Percentiles rank a stretch among this genome's conserved stretches.
phyloP scores from a whole-genome alignment of 2,113 vertebrate genomes.

The Actenoides lindsayi region DNA sequence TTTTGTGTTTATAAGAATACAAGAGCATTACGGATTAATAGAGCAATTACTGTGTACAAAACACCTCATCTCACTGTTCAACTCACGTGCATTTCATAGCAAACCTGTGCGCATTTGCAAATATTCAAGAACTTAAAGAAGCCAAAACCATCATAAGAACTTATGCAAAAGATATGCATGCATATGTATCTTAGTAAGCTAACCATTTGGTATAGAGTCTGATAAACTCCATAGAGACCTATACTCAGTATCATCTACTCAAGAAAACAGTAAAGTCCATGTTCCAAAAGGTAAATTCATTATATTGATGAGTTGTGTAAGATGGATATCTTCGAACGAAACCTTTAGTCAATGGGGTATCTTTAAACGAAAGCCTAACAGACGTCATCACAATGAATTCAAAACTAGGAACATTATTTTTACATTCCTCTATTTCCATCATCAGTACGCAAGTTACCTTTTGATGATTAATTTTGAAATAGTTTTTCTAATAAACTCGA shows the following conservation, averaged over 20 bases:
- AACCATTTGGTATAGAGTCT: background rate
- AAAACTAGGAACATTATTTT: background rate
- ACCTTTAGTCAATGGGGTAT: background rate
- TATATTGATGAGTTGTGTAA: background rate
- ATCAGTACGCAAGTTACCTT: constrained; percentile 35
- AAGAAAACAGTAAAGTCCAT: constrained; percentile 5
- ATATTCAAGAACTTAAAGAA: background rate
- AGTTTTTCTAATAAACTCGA: constrained; percentile 52
- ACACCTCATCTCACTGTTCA: background rate
- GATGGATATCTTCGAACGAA: background rate
- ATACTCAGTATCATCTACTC: background rate
- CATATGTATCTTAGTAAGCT: background rate
- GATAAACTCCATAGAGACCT: constrained; percentile 24
- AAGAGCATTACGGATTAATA: background rate
- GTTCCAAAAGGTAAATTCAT: constrained; percentile 20
- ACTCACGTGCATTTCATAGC: background rate
- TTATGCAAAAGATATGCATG: background rate
- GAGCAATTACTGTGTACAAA: background rate
- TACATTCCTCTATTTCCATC: constrained; percentile 3
- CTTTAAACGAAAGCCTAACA: constrained; percentile 7
- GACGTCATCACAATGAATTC: background rate
- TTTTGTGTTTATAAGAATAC: background rate
- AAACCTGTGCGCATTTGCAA: background rate
- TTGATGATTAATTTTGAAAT: constrained; percentile 47
- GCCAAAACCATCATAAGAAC: background rate